phyloP scores from a whole-genome alignment of 2,113 vertebrate genomes.

The Alectura lathami region DNA sequence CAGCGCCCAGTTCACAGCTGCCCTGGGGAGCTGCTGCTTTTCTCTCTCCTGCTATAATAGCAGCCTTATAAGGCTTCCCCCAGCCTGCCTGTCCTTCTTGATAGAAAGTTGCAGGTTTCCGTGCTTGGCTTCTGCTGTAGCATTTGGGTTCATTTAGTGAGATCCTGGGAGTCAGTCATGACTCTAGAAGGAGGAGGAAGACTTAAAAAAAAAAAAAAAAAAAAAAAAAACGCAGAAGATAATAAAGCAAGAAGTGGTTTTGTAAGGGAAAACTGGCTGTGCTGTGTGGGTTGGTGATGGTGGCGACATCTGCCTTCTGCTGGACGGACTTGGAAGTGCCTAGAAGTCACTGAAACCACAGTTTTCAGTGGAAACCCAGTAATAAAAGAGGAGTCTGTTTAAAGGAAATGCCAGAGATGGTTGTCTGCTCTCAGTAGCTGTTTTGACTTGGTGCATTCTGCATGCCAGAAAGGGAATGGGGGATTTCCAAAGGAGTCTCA shows the following conservation, averaged over 20 bases:
- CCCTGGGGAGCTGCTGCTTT: not conserved
- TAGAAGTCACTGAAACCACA: not conserved
- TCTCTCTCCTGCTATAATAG: constrained; percentile 23
- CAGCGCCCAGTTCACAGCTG: constrained; percentile 7
- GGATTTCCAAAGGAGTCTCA: not conserved
- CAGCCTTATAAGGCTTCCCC: constrained; percentile 40
- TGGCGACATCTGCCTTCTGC: not conserved
- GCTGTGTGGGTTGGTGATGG: not conserved
- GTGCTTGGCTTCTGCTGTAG: fast-evolving
- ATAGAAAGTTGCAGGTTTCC: not conserved
- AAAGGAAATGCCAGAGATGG: not conserved
- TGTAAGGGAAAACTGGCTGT: not conserved
- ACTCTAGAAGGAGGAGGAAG: not conserved
- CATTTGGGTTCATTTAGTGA: not conserved
- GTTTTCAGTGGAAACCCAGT: not conserved
- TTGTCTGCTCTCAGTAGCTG: not conserved
- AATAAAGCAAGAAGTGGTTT: not conserved
- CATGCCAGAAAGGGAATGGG: not conserved
- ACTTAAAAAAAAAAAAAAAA: not conserved
- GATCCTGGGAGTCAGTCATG: not conserved
- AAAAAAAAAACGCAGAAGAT: not conserved
- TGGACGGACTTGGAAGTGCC: not conserved
- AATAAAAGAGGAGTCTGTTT: not conserved
- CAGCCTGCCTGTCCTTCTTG: not conserved
- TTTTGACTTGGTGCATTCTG: not conserved